Evolutionary conservation across 2,888 invertebrate genomes (phyloP).

Genomic region (Diarsia mendica): DNA sequence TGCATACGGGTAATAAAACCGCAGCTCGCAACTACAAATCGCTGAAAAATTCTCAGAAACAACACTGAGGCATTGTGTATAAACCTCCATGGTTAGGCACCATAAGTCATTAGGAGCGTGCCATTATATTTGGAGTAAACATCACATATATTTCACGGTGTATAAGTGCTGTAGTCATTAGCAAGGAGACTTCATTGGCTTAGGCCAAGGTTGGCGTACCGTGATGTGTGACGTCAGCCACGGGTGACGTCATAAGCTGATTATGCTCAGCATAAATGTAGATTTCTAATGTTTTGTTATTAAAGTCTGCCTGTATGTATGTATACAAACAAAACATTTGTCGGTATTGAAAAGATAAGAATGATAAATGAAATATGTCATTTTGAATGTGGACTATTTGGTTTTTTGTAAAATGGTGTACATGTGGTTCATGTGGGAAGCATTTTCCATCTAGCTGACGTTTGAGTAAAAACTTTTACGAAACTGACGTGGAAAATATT

Average conservation of each 20-base stretch:
- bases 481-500: slow-evolving; percentile 12
- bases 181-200: slow-evolving; percentile 60
- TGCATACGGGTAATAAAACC: slow-evolving; percentile 15
- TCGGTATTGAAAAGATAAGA: slow-evolving; percentile 26
- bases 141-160: slow-evolving; percentile 39
- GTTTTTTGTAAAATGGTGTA: not conserved
- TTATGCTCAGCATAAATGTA: slow-evolving; percentile 46
- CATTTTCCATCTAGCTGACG: slow-evolving; percentile 5
- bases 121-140: slow-evolving; percentile 52
- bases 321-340: slow-evolving; percentile 27
- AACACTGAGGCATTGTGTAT: not conserved
- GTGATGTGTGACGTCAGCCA: slow-evolving; percentile 50
- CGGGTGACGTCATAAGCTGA: slow-evolving; percentile 62
- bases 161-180: slow-evolving; percentile 61
- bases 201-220: slow-evolving; percentile 59
- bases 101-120: slow-evolving; percentile 27
- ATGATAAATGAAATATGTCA: slow-evolving; percentile 2
- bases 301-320: slow-evolving; percentile 22
- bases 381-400: not conserved
- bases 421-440: not conserved
- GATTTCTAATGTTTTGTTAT: slow-evolving; percentile 51
- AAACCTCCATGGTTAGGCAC: slow-evolving; percentile 15
- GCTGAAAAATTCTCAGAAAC: slow-evolving; percentile 18
- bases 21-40: not conserved
- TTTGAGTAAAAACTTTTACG: slow-evolving; percentile 1